A percentile compares a stretch with the other conserved stretches of the same genome.
Conservation (phyloP, 2,113 vertebrate genomes). For the Triplophysa tibetana region DNA sequence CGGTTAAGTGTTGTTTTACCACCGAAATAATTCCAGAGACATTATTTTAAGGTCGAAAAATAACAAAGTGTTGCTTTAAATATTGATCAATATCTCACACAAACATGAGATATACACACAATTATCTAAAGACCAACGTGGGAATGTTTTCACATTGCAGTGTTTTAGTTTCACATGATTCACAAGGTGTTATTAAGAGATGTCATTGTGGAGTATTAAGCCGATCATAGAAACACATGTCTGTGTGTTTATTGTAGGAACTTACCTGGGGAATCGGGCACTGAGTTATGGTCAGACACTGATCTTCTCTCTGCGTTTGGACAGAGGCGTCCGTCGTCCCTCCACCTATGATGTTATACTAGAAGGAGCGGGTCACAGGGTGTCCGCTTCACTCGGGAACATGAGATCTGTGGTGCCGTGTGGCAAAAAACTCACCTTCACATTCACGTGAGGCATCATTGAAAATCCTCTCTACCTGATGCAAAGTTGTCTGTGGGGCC, state of each 20-base stretch:
- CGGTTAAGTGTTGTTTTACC: too few relatives aligned
- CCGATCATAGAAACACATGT: not conserved
- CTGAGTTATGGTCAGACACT: conserved; percentile 87
- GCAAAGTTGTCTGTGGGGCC: not conserved
- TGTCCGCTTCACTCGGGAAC: conserved; percentile 78
- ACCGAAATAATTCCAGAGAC: too few relatives aligned
- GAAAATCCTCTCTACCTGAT: not conserved
- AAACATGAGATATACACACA: too few relatives aligned
- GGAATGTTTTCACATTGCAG: too few relatives aligned
- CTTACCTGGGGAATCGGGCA: conserved; percentile 85
- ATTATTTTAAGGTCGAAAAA: too few relatives aligned
- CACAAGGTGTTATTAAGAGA: too few relatives aligned
- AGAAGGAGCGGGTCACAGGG: conserved; percentile 80
- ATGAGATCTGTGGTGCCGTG: conserved; percentile 79
- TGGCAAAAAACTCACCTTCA: conserved; percentile 80
- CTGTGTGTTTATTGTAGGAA: conserved; percentile 58
- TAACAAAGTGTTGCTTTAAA: too few relatives aligned
- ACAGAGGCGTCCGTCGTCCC: conserved; percentile 78
- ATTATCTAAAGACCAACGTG: too few relatives aligned
- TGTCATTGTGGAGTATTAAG: too few relatives aligned
- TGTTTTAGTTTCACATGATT: too few relatives aligned
- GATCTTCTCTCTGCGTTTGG: conserved; percentile 86
- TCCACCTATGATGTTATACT: conserved; percentile 81
- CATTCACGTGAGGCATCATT: conserved; percentile 77
- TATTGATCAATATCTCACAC: too few relatives aligned